Evolutionary conservation across 2,888 invertebrate genomes (phyloP).

Genomic region (Lithodes maja): DNA sequence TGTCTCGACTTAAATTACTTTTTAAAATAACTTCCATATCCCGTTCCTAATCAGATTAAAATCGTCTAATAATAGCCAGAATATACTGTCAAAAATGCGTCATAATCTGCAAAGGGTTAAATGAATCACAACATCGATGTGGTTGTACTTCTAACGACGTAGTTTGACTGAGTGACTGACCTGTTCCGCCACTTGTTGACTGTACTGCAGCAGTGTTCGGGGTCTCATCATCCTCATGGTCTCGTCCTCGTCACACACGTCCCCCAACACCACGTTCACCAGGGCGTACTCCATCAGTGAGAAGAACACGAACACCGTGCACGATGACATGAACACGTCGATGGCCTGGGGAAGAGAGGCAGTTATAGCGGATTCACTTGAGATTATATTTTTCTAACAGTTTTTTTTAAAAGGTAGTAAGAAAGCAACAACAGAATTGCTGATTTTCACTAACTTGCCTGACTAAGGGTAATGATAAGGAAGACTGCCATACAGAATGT

Average conservation of each 20-base stretch:
- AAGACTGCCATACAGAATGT: no score
- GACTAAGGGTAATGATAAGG: no score
- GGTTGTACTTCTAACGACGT: background rate
- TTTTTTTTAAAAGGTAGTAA: no score
- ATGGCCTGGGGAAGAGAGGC: conserved; percentile 73
- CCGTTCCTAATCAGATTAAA: background rate
- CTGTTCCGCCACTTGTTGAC: conserved; percentile 38
- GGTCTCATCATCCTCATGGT: conserved; percentile 29
- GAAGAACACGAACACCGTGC: conserved; percentile 76
- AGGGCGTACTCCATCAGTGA: conserved; percentile 76
- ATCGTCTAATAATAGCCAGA: no score
- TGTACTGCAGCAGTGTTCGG: conserved; percentile 37
- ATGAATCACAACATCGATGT: background rate
- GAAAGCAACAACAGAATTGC: no score
- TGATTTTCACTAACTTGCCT: no score
- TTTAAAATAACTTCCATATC: background rate
- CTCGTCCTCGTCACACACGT: conserved; percentile 71
- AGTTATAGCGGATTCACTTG: no score
- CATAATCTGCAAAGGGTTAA: no score
- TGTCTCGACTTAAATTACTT: background rate
- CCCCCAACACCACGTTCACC: conserved; percentile 75
- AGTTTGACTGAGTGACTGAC: background rate
- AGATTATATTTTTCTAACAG: no score
- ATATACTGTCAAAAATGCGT: no score
- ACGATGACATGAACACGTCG: conserved; percentile 76